These are phyloP conservation scores for Rhombomys opimus DNA, from an alignment of 2,113 vertebrate genomes.

Conservation along the genomic window DNA sequence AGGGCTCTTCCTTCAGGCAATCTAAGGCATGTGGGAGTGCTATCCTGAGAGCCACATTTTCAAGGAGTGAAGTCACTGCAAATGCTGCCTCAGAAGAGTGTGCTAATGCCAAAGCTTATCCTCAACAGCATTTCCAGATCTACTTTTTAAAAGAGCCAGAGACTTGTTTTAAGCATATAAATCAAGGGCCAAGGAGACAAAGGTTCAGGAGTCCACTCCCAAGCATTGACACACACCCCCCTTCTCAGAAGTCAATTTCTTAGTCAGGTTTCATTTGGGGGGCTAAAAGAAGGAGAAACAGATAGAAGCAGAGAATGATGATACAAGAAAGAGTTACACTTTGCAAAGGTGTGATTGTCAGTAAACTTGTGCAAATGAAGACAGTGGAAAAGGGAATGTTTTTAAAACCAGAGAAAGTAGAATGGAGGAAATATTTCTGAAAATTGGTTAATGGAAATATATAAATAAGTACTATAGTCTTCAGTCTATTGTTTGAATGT, in stretches of 20 bases:
- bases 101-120: slow-evolving; percentile 69
- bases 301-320: background rate
- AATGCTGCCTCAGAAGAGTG: slow-evolving; percentile 65
- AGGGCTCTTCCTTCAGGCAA: slow-evolving; percentile 71
- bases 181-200: slow-evolving; percentile 59
- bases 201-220: slow-evolving; percentile 65
- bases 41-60: slow-evolving; percentile 83
- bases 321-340: slow-evolving; percentile 31
- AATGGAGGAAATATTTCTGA: background rate
- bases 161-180: slow-evolving; percentile 57
- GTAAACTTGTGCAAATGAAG: slow-evolving; percentile 1
- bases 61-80: slow-evolving; percentile 84
- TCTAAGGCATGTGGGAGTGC: slow-evolving; percentile 79
- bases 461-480: background rate
- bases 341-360: slow-evolving; percentile 6
- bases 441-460: background rate
- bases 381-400: background rate
- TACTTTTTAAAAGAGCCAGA: slow-evolving; percentile 63
- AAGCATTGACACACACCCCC: slow-evolving; percentile 28
- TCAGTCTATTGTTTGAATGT: background rate
- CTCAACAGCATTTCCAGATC: slow-evolving; percentile 78
- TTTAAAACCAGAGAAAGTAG: background rate
- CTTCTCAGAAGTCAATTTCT: slow-evolving; percentile 27
- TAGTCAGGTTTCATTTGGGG: slow-evolving; percentile 19
- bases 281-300: slow-evolving; percentile 56